These are phyloP conservation scores for Hydrotaea cyrtoneurina DNA, from an alignment of 2,888 invertebrate species.

Conservation along the genomic window DNA sequence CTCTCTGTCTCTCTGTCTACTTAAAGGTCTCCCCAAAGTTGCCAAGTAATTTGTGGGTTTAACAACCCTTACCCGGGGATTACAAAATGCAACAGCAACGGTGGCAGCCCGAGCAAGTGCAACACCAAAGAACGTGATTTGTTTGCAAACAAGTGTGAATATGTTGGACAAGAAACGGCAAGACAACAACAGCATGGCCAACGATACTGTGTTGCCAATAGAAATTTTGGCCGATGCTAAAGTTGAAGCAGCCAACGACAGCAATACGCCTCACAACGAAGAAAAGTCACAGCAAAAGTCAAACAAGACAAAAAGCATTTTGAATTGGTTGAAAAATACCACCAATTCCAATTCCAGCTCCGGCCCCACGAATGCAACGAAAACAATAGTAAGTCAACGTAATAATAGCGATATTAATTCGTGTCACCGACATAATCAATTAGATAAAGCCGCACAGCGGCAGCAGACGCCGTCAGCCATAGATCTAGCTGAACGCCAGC, in stretches of 20 bases:
- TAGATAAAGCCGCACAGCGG: conserved; percentile 45
- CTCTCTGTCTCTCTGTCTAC: conserved; percentile 32
- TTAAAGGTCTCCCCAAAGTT: conserved; percentile 70
- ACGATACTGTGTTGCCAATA: conserved; percentile 54
- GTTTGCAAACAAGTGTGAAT: conserved; percentile 57
- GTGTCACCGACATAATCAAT: conserved; percentile 17
- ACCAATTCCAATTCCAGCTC: conserved; percentile 12
- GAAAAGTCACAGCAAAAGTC: conserved; percentile 56
- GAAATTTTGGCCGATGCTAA: conserved; percentile 67
- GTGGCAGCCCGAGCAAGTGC: background rate
- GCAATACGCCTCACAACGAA: background rate
- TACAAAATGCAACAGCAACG: conserved; percentile 53
- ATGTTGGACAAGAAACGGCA: conserved; percentile 69
- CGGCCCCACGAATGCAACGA: conserved; percentile 51
- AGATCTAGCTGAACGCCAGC: background rate
- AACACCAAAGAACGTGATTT: conserved; percentile 68
- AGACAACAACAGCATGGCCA: conserved; percentile 63
- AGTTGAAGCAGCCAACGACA: conserved; percentile 62
- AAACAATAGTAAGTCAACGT: conserved; percentile 39
- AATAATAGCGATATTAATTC: conserved; percentile 55
- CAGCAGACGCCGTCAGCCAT: conserved; percentile 31
- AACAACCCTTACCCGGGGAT: conserved; percentile 37
- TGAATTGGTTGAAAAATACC: conserved; percentile 76
- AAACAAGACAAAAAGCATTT: conserved; percentile 76
- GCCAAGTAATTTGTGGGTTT: conserved; percentile 66